Conservation (phyloP, 2,113 vertebrate species). For the Chrysemys picta region DNA sequence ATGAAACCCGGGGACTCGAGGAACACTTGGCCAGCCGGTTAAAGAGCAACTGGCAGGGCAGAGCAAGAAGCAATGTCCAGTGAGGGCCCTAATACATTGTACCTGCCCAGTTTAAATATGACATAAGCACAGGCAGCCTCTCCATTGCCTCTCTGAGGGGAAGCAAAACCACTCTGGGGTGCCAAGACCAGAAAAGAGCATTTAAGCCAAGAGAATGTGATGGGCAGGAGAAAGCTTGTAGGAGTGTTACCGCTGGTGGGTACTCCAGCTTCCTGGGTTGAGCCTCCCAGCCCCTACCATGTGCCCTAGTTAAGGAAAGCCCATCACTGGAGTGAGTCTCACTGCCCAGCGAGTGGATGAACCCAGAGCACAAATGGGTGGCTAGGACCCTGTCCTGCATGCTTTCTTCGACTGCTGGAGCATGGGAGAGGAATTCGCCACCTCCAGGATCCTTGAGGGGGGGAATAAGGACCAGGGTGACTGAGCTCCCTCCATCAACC, state of each 20-base stretch:
- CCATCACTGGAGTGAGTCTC: neutral
- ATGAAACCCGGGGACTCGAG: slow-evolving; percentile 55
- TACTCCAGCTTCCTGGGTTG: neutral
- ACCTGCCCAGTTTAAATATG: neutral
- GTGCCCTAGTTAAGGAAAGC: neutral
- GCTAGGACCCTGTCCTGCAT: fast-evolving
- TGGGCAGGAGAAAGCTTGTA: neutral
- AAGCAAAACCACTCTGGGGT: neutral
- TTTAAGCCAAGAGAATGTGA: neutral
- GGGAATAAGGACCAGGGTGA: fast-evolving
- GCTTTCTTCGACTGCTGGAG: neutral
- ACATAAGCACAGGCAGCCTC: neutral
- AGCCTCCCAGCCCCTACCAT: neutral
- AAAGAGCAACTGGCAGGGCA: neutral
- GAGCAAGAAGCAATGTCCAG: neutral
- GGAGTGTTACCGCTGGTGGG: neutral
- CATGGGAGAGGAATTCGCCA: neutral
- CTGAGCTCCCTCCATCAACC: neutral
- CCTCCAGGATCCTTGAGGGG: neutral
- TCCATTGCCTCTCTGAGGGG: neutral
- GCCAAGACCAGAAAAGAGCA: neutral
- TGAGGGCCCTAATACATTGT: neutral
- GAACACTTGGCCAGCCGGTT: slow-evolving; percentile 49
- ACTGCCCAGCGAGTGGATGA: neutral
- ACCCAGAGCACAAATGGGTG: fast-evolving